Evolutionary conservation across 2,888 invertebrate species (phyloP).

Genomic region (Lysandra coridon): DNA sequence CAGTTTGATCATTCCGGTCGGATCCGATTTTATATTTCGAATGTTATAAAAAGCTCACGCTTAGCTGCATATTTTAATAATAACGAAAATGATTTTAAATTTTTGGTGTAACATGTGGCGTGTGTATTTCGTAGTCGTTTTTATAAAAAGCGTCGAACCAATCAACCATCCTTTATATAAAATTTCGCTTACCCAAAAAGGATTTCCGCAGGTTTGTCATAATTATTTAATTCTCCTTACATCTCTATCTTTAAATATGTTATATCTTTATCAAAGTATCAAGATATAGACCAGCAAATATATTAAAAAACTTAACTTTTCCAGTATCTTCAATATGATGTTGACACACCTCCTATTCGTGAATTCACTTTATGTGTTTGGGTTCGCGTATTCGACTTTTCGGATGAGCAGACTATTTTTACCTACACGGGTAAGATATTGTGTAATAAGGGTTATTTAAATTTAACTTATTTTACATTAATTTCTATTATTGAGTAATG

Average conservation of each 20-base stretch:
- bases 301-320: constrained; percentile 39
- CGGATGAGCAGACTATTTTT: constrained; percentile 62
- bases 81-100: background rate
- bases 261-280: background rate
- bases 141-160: constrained; percentile 45
- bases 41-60: background rate
- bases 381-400: constrained; percentile 84
- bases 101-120: constrained; percentile 29
- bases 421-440: constrained; percentile 63
- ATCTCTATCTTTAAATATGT: background rate
- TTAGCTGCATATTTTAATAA: background rate
- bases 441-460: background rate
- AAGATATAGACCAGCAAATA: background rate
- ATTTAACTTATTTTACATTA: background rate
- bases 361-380: constrained; percentile 92
- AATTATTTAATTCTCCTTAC: background rate
- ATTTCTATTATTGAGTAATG: background rate
- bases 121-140: constrained; percentile 43
- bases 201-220: constrained; percentile 83
- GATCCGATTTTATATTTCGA: background rate
- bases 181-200: constrained; percentile 83
- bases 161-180: constrained; percentile 78
- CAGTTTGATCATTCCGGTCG: background rate
- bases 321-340: constrained; percentile 83
- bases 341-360: constrained; percentile 85